phyloP scores from a whole-genome alignment of 2,888 invertebrate species.

The Silvanus unidentatus region DNA sequence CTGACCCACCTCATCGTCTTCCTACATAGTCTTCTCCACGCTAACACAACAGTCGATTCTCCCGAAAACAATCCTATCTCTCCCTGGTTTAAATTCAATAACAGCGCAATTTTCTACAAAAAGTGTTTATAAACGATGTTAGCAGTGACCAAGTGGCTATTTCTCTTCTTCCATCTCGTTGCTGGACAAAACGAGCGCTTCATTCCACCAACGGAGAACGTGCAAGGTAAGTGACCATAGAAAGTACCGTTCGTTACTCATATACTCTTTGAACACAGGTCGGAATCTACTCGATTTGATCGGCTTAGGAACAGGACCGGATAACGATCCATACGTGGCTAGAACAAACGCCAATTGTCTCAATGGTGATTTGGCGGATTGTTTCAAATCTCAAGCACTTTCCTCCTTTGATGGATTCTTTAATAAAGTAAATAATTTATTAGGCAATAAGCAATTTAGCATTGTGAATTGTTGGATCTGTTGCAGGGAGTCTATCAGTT shows the following conservation, averaged over 20 bases:
- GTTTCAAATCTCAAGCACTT: constrained; percentile 76
- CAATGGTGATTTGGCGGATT: constrained; percentile 76
- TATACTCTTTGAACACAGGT: too few species aligned
- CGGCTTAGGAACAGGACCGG: constrained; percentile 65
- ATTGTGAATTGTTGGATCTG: background rate
- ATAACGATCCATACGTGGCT: constrained; percentile 73
- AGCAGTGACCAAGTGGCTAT: constrained; percentile 50
- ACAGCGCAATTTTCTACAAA: constrained; percentile 14
- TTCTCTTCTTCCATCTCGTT: constrained; percentile 49
- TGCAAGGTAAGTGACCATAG: constrained; percentile 39
- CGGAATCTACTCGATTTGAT: constrained; percentile 73
- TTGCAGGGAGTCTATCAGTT: constrained; percentile 41
- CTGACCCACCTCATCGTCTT: too few species aligned
- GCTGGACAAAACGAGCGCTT: constrained; percentile 45
- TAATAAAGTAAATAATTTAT: constrained; percentile 48
- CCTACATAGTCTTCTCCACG: too few species aligned
- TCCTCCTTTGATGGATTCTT: constrained; percentile 74
- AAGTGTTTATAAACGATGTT: constrained; percentile 27
- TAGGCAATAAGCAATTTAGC: background rate
- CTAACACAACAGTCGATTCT: too few species aligned
- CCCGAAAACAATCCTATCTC: constrained; percentile 41
- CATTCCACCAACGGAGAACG: constrained; percentile 26
- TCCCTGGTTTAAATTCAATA: constrained; percentile 35
- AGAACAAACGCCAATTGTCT: constrained; percentile 69
- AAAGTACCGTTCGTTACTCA: constrained; percentile 1